A percentile compares a stretch with the other conserved stretches of the same genome.
These are phyloP conservation scores for Zaprionus obscuricornis DNA, from an alignment of 2,888 invertebrate species.

Conservation along the genomic window DNA sequence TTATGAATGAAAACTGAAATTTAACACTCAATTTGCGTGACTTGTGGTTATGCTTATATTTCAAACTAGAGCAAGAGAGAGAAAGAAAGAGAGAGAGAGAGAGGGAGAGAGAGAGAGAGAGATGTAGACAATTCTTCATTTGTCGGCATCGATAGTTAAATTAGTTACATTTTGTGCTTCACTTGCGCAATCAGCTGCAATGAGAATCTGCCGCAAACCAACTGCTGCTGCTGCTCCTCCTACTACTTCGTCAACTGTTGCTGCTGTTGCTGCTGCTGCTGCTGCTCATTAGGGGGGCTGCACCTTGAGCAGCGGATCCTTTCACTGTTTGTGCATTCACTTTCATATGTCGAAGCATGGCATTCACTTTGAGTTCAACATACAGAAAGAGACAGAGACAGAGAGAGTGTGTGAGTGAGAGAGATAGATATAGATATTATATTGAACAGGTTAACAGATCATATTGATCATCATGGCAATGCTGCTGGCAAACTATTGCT, in stretches of 20 bases:
- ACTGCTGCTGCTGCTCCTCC: constrained; percentile 23
- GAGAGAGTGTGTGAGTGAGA: too few relatives aligned
- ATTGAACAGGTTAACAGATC: too few relatives aligned
- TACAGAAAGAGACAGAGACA: too few relatives aligned
- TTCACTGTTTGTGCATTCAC: constrained; percentile 61
- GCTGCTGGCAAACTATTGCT: too few relatives aligned
- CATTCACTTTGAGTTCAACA: constrained; percentile 55
- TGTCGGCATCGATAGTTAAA: constrained; percentile 1
- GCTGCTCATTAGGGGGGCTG: constrained; percentile 8
- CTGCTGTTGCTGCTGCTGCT: constrained; percentile 22
- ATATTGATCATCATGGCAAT: too few relatives aligned
- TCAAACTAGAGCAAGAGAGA: constrained; percentile 14
- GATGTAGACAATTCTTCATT: constrained; percentile 2
- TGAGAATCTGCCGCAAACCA: constrained; percentile 42
- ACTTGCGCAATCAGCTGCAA: too few relatives aligned
- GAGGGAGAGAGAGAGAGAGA: background rate
- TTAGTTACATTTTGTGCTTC: background rate
- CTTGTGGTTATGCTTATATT: constrained; percentile 55
- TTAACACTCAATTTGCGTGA: constrained; percentile 72
- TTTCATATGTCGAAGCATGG: constrained; percentile 45
- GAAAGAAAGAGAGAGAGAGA: background rate
- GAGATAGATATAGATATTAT: too few relatives aligned
- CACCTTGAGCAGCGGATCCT: constrained; percentile 56
- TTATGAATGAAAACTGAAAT: constrained; percentile 70
- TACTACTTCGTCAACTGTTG: constrained; percentile 13